Percentiles rank a stretch among this genome's conserved stretches.
Evolutionary conservation across 2,888 invertebrate genomes (phyloP).

Genomic region (Hirtodrosophila confusa): DNA sequence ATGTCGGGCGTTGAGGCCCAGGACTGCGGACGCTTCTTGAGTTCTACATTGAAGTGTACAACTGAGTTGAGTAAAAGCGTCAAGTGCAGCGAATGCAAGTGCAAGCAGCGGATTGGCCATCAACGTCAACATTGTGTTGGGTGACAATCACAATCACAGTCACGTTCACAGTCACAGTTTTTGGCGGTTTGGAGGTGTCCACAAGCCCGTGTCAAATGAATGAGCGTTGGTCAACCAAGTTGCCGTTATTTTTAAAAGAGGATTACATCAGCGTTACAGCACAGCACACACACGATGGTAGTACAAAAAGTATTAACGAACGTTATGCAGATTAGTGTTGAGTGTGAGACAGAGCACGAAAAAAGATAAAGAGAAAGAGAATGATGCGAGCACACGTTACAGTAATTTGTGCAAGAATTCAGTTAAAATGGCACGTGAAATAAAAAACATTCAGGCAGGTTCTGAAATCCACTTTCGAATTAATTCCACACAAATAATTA

Average conservation of each 20-base stretch:
- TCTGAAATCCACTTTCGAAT: no score
- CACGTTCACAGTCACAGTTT: constrained; percentile 36
- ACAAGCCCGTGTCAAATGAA: constrained; percentile 32
- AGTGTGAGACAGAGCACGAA: constrained; percentile 19
- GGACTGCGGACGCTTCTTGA: constrained; percentile 85
- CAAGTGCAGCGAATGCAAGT: constrained; percentile 52
- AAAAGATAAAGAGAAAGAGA: constrained; percentile 24
- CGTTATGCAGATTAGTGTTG: constrained; percentile 55
- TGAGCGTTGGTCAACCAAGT: constrained; percentile 47
- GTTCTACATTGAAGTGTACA: constrained; percentile 85
- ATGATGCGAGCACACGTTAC: constrained; percentile 56
- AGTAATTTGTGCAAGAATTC: constrained; percentile 61
- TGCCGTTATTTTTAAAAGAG: constrained; percentile 35
- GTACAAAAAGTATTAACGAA: constrained; percentile 35
- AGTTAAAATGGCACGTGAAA: constrained; percentile 44
- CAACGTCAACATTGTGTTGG: constrained; percentile 31
- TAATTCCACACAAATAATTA: no score
- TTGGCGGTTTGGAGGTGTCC: constrained; percentile 36
- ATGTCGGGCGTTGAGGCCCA: constrained; percentile 94
- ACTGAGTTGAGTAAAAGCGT: constrained; percentile 75
- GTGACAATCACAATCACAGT: constrained; percentile 24
- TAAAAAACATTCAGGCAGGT: constrained; percentile 22
- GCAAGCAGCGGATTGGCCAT: constrained; percentile 43
- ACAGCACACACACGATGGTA: constrained; percentile 33
- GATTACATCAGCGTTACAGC: constrained; percentile 47